Evolutionary conservation across 2,888 invertebrate species (phyloP).

Genomic region (Macropis europaea): DNA sequence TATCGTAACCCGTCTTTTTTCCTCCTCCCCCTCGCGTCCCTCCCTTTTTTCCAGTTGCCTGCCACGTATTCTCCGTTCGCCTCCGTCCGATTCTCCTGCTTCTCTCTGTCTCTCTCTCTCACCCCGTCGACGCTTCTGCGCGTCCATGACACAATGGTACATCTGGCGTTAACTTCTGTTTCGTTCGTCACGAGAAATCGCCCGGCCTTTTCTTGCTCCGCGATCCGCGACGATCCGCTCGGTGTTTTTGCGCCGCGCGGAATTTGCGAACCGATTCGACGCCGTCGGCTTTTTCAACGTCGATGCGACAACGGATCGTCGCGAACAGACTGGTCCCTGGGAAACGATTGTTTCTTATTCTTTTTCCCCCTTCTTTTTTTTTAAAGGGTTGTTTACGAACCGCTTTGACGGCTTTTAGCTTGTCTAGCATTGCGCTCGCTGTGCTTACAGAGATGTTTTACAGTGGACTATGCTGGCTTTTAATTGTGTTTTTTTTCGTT

Average conservation of each 20-base stretch:
- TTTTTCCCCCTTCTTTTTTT: conserved; percentile 5
- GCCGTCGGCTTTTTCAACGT: conserved; percentile 4
- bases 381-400: too few relatives aligned
- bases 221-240: conserved; percentile 16
- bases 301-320: conserved; percentile 1
- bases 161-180: conserved; percentile 57
- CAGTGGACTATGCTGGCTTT: too few relatives aligned
- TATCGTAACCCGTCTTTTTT: neutral
- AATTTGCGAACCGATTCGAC: neutral
- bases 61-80: neutral
- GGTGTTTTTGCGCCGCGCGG: neutral
- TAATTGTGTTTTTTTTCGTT: too few relatives aligned
- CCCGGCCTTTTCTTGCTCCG: conserved; percentile 9
- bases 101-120: neutral
- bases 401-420: too few relatives aligned
- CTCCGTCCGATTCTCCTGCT: neutral
- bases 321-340: neutral
- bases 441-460: too few relatives aligned
- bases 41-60: too few relatives aligned
- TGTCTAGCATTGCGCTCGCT: too few relatives aligned
- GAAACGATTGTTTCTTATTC: conserved; percentile 7
- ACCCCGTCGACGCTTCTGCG: conserved; percentile 27
- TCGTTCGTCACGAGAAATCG: conserved; percentile 41
- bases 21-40: neutral
- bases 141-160: conserved; percentile 61